Conservation (phyloP, 2,888 invertebrate species). For the Latrodectus elegans region DNA sequence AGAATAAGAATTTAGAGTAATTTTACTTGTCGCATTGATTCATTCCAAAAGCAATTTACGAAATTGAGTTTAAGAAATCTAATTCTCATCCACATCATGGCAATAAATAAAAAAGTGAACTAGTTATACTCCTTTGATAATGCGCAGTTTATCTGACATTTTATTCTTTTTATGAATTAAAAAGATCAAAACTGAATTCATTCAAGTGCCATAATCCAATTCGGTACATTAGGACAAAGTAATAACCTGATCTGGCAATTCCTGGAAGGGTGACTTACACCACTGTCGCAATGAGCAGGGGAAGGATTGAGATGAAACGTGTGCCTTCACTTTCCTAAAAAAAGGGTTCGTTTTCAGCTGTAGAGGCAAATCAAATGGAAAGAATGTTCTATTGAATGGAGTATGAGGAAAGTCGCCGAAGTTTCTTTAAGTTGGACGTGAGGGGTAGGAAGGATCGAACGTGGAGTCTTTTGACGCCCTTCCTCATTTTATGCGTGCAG, state of each 20-base stretch:
- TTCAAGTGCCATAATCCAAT: too few species aligned
- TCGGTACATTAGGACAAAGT: too few species aligned
- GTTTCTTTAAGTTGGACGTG: conserved; percentile 36
- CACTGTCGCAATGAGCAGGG: not conserved
- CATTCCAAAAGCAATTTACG: too few species aligned
- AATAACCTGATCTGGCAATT: not conserved
- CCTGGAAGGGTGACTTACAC: not conserved
- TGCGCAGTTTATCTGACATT: too few species aligned
- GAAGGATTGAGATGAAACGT: conserved; percentile 4
- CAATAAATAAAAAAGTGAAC: too few species aligned
- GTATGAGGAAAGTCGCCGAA: conserved; percentile 23
- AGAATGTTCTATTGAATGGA: conserved; percentile 45
- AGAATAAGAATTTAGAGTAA: too few species aligned
- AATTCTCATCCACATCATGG: too few species aligned
- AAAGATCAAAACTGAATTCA: too few species aligned
- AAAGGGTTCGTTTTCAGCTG: conserved; percentile 18
- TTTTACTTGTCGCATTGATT: too few species aligned
- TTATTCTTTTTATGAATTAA: too few species aligned
- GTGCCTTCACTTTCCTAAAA: conserved; percentile 32
- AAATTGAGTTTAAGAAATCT: too few species aligned
- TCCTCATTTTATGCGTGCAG: conserved; percentile 41
- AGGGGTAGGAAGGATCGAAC: conserved; percentile 12
- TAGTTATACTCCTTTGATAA: too few species aligned
- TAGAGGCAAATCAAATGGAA: conserved; percentile 49
- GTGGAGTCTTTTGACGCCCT: conserved; percentile 24